Base-by-base conservation (phyloP, 2,113 vertebrate species). In the Cebidichthys violaceus region DNA sequence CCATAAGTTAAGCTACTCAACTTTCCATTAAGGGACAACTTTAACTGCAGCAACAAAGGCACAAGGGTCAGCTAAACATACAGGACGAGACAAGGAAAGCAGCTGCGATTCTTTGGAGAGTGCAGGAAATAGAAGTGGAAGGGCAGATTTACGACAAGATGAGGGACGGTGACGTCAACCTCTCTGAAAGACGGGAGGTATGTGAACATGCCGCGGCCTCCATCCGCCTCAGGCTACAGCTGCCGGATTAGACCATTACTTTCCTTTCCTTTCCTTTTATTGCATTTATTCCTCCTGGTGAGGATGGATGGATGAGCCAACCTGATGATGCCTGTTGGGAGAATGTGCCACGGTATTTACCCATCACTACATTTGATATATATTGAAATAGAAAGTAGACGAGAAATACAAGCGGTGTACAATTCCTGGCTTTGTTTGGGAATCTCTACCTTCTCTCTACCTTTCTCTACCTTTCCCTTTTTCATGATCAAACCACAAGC, bases 91-190 rank as follows among this genome's bases (percentile, higher is more conserved):
- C 17, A 64, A 79, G 61, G 22, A 70, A 57, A 2, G 17, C 72
- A 84, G 83, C 88, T 84, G 81, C 22, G 74, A 50, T 20, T 78
- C 88, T 75, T 77, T 13, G 15, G 60, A 43, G 52, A 54, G n/a
- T 0, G 8, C 8, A 17, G 75, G 59, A 77, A 80, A 67, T 11
- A 65, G 29, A 77, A 78, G 60, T 43, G 70, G 66, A 82, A 37
- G 59, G 62, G 31, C 65, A 86, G 76, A 88, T 92, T 90, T 88
- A 91, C 85, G 86, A 69, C 72, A 59, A 79, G 64, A 75, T 69
- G 77, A 91, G 65, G 70, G 33, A 84, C 39, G 74, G 61, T 86
- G 88, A 86, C 57, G 59, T 86, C 81, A 89, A 41, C 73, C 70
- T 79, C 57, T 90, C 41, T 41, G 80, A 62, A 60, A 85, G 86